Percentiles rank a stretch among this genome's conserved stretches.
These are phyloP conservation scores for Epizoanthus stellaris DNA, from an alignment of 92 coral and sea anemone species.

Conservation along the genomic window DNA sequence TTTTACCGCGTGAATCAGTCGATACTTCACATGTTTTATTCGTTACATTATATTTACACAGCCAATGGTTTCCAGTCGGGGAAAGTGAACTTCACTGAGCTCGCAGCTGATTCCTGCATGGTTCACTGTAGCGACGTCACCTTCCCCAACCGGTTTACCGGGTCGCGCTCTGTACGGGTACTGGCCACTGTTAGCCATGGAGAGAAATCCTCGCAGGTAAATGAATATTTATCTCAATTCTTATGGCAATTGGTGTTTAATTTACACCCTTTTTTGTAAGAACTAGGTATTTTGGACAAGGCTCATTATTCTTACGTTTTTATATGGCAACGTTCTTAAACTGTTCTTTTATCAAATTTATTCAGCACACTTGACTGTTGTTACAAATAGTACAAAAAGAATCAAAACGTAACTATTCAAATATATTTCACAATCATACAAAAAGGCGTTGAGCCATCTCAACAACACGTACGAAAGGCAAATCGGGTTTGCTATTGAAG, in stretches of 20 bases:
- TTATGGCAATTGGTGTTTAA: neutral
- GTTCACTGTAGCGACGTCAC: constrained; percentile 46
- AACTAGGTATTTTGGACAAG: neutral
- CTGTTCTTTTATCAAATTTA: too few relatives aligned
- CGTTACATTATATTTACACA: neutral
- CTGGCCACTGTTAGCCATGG: constrained; percentile 52
- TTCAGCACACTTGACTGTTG: too few relatives aligned
- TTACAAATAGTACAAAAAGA: too few relatives aligned
- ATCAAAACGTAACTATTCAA: too few relatives aligned
- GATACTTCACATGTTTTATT: neutral
- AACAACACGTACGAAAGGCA: too few relatives aligned
- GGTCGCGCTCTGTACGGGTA: constrained; percentile 50
- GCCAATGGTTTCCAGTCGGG: constrained; percentile 51
- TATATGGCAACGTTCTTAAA: neutral
- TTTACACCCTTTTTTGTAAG: neutral
- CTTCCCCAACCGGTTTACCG: constrained; percentile 45
- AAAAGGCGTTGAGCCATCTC: too few relatives aligned
- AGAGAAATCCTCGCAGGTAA: neutral
- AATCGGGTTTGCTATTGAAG: too few relatives aligned
- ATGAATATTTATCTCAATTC: too few relatives aligned
- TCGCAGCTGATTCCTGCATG: constrained; percentile 14
- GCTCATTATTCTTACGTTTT: neutral
- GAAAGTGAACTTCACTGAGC: constrained; percentile 41
- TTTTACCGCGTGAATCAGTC: too few relatives aligned
- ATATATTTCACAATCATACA: too few relatives aligned